Percentiles rank a stretch among this genome's conserved stretches.
Conservation (phyloP, 2,888 invertebrate species). For the Campaea margaritaria region DNA sequence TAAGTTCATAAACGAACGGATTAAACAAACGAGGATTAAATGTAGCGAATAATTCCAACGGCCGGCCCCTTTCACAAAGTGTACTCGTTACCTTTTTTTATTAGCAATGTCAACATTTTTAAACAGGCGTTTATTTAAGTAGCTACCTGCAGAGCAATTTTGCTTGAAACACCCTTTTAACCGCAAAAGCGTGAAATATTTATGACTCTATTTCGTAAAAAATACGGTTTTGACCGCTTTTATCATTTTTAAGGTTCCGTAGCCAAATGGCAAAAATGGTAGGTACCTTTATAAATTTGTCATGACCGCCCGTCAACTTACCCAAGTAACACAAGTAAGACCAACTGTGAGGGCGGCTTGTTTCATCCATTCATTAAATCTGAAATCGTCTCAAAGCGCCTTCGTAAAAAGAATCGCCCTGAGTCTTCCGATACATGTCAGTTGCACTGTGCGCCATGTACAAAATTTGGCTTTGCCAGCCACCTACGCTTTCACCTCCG, state of each 20-base stretch:
- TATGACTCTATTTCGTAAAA: slow-evolving; percentile 39
- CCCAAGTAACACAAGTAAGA: too few species aligned
- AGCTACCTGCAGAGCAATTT: slow-evolving; percentile 46
- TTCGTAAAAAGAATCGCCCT: too few species aligned
- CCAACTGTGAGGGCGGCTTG: too few species aligned
- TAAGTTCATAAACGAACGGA: slow-evolving; percentile 48
- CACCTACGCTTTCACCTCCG: too few species aligned
- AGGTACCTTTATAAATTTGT: too few species aligned
- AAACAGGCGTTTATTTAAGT: slow-evolving; percentile 44
- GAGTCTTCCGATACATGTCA: too few species aligned
- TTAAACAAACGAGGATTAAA: slow-evolving; percentile 46
- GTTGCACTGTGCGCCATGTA: too few species aligned
- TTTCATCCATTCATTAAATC: too few species aligned
- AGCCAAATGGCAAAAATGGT: too few species aligned
- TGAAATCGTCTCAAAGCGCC: too few species aligned
- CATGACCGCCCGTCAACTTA: too few species aligned
- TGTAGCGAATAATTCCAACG: slow-evolving; percentile 44
- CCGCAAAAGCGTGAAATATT: slow-evolving; percentile 36
- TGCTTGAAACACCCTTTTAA: slow-evolving; percentile 41
- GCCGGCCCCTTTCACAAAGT: slow-evolving; percentile 41
- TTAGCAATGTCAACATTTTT: slow-evolving; percentile 54
- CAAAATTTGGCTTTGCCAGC: too few species aligned
- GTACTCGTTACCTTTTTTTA: slow-evolving; percentile 52
- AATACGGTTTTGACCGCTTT: slow-evolving; percentile 13
- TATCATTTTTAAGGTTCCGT: background rate